phyloP scores from a whole-genome alignment of 1,140 invertebrate species.

The Tetragnatha versicolor region DNA sequence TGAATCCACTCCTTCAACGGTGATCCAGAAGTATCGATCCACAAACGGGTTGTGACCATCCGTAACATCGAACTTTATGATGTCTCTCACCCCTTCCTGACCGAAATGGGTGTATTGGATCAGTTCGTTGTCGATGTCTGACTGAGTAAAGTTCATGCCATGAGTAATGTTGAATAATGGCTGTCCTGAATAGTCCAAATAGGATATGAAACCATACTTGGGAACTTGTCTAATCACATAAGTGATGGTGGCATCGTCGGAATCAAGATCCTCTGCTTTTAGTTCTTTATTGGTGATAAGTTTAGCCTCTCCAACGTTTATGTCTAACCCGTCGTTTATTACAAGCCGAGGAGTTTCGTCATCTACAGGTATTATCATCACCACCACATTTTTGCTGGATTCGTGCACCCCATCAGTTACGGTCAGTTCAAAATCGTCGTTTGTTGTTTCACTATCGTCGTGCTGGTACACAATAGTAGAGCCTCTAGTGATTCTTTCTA shows the following conservation, averaged over 20 bases:
- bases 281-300: slow-evolving; percentile 62
- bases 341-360: slow-evolving; percentile 65
- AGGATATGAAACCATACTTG: slow-evolving; percentile 61
- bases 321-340: slow-evolving; percentile 64
- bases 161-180: slow-evolving; percentile 61
- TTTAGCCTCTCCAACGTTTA: slow-evolving; percentile 62
- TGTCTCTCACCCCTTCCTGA: slow-evolving; percentile 62
- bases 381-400: slow-evolving; percentile 61
- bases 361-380: slow-evolving; percentile 64
- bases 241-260: slow-evolving; percentile 61
- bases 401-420: slow-evolving; percentile 64
- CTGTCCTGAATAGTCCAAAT: slow-evolving; percentile 45
- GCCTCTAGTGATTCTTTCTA: slow-evolving; percentile 61
- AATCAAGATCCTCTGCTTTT: slow-evolving; percentile 65
- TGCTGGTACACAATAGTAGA: slow-evolving; percentile 65
- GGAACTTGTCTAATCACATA: slow-evolving; percentile 63
- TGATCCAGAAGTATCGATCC: slow-evolving; percentile 64
- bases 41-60: slow-evolving; percentile 65
- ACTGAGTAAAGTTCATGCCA: slow-evolving; percentile 64
- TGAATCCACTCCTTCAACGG: slow-evolving; percentile 63
- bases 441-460: slow-evolving; percentile 64
- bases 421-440: slow-evolving; percentile 63
- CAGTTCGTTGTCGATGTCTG: slow-evolving; percentile 62
- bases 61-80: slow-evolving; percentile 65
- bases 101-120: slow-evolving; percentile 64